Evolutionary conservation across 2,113 vertebrate genomes (phyloP).

Genomic region (Arizona elegans): DNA sequence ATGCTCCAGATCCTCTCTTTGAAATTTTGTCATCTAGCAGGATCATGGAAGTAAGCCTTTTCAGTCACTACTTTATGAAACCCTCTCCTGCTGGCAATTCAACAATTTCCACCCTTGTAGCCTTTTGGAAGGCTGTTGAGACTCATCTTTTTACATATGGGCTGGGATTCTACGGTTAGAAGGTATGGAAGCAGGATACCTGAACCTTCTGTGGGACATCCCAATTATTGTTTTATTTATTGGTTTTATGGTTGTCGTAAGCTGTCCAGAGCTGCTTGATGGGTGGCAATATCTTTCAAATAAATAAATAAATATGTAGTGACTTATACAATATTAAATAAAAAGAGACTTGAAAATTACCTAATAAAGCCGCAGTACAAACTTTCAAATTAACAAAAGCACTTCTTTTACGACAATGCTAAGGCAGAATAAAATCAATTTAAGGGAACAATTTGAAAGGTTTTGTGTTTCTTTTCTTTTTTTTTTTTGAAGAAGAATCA

Average conservation of each 20-base stretch:
- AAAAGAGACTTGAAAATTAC: slow-evolving; percentile 46
- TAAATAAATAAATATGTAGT: slow-evolving; percentile 25
- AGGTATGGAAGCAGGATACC: not conserved
- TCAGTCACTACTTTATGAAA: not conserved
- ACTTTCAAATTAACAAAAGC: slow-evolving; percentile 35
- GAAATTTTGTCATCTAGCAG: not conserved
- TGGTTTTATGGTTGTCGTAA: not conserved
- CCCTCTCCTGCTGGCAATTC: not conserved
- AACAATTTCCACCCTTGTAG: not conserved
- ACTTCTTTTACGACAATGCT: slow-evolving; percentile 24
- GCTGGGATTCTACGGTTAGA: not conserved
- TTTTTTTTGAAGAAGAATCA: not conserved
- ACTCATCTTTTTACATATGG: not conserved
- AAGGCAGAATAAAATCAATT: slow-evolving; percentile 45
- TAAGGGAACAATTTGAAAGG: slow-evolving; percentile 36
- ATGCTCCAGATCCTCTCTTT: not conserved
- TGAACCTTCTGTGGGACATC: not conserved
- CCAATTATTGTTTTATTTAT: not conserved
- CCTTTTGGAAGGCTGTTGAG: not conserved
- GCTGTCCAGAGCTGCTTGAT: not conserved
- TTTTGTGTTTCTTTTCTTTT: slow-evolving; percentile 43
- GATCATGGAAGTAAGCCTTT: not conserved
- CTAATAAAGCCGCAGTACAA: slow-evolving; percentile 32
- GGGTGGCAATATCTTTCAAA: slow-evolving; percentile 35
- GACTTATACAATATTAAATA: slow-evolving; percentile 35